Evolutionary conservation across 1,140 invertebrate genomes (phyloP), one percentile per base, ranked within the genome.

Genomic region (Heliconius congener): DNA sequence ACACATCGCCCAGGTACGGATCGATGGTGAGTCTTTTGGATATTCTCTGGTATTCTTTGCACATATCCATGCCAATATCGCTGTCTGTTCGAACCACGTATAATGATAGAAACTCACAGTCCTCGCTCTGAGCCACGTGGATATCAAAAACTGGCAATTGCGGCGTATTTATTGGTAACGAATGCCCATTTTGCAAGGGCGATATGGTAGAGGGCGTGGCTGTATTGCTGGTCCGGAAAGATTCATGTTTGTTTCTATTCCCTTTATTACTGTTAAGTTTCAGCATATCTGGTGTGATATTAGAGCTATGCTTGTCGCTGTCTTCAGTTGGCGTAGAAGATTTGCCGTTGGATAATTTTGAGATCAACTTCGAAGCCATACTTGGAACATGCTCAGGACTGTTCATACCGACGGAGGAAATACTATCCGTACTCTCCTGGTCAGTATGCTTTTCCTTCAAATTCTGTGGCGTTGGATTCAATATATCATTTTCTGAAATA

Each of bases 141-240:
- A 95, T 84, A 81, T 94, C 93, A 73, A 95, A 95, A 13, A 90
- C 80, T 5, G 94, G 94, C 34, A 89, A 84, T 80, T 90, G 91
- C 11, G 90, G 94, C 23, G 90, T 94, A 80, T 82, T 88, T 4
- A 89, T 82, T 18, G 90, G 90, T 42, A 94, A 82, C 0, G 91
- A 92, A 77, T 95, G 94, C 0, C 94, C 94, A 78, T 95, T 95
- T 73, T 91, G 90, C 19, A 95, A 81, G 3, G 94, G 94, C 1
- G 94, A 95, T 80, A 94, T 94, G 0, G 93, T 94, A 4, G 94
- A 94, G 2, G 93, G 93, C 30, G 93, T 94, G n/a, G 91, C 93
- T 13, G 87, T 91, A 30, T 92, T 93, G 76, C 90, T 94, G 8
- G 81, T 85, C 75, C 90, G 78, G 57, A 93, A 94, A 0, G 89